Evolutionary conservation across 2,113 vertebrate species (phyloP).

Genomic region (Daboia siamensis): DNA sequence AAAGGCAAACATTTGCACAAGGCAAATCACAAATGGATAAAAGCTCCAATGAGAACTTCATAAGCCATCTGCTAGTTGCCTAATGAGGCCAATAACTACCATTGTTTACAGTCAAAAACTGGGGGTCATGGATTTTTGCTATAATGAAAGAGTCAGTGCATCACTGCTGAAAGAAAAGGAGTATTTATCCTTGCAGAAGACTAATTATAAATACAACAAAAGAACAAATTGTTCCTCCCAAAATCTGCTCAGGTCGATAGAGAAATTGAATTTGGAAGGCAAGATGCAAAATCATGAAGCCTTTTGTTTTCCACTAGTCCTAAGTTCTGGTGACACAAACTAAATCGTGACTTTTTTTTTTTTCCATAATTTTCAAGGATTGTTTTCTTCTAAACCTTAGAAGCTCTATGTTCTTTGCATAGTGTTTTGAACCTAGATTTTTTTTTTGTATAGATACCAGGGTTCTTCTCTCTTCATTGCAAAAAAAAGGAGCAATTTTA

Average conservation of each 20-base stretch:
- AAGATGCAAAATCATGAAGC: slow-evolving; percentile 39
- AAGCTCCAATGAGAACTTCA: slow-evolving; percentile 72
- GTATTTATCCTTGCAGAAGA: slow-evolving; percentile 61
- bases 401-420: slow-evolving; percentile 47
- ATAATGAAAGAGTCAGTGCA: slow-evolving; percentile 69
- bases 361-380: slow-evolving; percentile 37
- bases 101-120: slow-evolving; percentile 75
- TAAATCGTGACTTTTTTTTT: slow-evolving; percentile 28
- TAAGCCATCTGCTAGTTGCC: slow-evolving; percentile 77
- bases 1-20: slow-evolving; percentile 72
- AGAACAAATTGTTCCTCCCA: slow-evolving; percentile 54
- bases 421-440: slow-evolving; percentile 27
- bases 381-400: slow-evolving; percentile 46
- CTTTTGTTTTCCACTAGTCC: slow-evolving; percentile 42
- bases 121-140: slow-evolving; percentile 72
- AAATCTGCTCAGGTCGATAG: slow-evolving; percentile 59
- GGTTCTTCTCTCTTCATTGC: background rate
- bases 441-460: background rate
- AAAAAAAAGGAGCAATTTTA: background rate
- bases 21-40: slow-evolving; percentile 70
- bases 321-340: slow-evolving; percentile 40
- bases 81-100: slow-evolving; percentile 76
- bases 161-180: slow-evolving; percentile 64
- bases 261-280: slow-evolving; percentile 61
- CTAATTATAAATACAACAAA: slow-evolving; percentile 75